A percentile compares a stretch with the other conserved stretches of the same genome.
Conservation (phyloP, 2,797 vertebrate genomes). For the Micrastur ruficollis region DNA sequence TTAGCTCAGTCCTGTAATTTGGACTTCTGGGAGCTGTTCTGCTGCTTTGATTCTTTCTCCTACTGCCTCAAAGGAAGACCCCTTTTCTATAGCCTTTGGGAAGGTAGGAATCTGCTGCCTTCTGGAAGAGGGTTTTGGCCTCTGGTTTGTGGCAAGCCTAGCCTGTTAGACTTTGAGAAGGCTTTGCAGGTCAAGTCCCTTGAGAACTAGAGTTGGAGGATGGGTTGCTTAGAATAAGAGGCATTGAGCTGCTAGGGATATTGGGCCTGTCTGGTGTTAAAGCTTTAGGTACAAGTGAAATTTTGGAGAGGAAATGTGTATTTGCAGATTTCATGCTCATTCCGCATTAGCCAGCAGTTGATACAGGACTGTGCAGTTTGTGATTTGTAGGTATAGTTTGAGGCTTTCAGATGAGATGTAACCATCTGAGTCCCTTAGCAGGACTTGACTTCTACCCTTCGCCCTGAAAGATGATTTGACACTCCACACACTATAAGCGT, state of each 20-base stretch:
- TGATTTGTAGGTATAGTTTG: not conserved
- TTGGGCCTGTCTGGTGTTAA: not conserved
- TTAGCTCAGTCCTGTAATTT: not conserved
- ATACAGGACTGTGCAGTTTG: not conserved
- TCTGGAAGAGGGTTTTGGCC: not conserved
- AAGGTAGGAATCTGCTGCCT: not conserved
- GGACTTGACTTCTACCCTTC: not conserved
- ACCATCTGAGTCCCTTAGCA: too few relatives aligned
- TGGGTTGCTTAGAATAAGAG: not conserved
- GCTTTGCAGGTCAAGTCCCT: not conserved
- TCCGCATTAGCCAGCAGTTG: not conserved
- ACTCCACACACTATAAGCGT: not conserved
- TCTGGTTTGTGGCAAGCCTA: not conserved
- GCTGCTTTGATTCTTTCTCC: not conserved
- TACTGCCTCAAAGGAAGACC: not conserved
- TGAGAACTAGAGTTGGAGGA: not conserved
- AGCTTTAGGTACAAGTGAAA: not conserved
- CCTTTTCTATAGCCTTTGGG: not conserved
- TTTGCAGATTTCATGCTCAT: accelerated
- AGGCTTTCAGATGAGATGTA: not conserved
- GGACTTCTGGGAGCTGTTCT: not conserved
- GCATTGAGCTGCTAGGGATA: not conserved
- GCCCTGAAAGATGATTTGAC: not conserved
- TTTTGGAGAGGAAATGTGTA: not conserved
- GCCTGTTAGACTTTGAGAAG: not conserved